A percentile compares a stretch with the other conserved stretches of the same genome.
Evolutionary conservation across 2,113 vertebrate genomes (phyloP).

Genomic region (Choloepus hoffmanni): DNA sequence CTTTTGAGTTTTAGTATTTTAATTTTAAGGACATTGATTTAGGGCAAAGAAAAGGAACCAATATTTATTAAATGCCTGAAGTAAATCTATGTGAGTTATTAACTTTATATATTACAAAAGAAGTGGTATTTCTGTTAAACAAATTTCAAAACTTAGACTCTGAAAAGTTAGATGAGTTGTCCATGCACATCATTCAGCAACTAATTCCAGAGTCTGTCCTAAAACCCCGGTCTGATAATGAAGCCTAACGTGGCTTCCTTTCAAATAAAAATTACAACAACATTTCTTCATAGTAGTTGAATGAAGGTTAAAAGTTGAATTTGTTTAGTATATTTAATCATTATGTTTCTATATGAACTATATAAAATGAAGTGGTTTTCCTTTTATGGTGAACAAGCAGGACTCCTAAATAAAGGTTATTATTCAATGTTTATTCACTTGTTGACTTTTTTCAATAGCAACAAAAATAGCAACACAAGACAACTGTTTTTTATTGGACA

Average conservation of each 20-base stretch:
- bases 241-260: not conserved
- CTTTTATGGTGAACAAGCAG: not conserved
- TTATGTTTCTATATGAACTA: not conserved
- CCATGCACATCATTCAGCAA: fast-evolving
- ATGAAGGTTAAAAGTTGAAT: not conserved
- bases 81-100: not conserved
- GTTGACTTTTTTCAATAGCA: not conserved
- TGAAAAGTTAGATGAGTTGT: not conserved
- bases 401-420: not conserved
- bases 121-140: not conserved
- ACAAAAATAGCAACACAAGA: not conserved
- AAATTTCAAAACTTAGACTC: not conserved
- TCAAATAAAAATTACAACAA: not conserved
- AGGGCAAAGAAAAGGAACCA: not conserved
- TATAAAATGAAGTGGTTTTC: not conserved
- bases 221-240: not conserved
- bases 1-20: not conserved
- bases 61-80: not conserved
- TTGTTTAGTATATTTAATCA: not conserved
- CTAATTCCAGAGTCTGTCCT: not conserved
- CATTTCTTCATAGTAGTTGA: not conserved
- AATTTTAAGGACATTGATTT: conserved; percentile 19
- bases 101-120: not conserved
- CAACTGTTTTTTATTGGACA: not conserved
- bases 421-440: not conserved